Evolutionary conservation across 2,797 vertebrate genomes (phyloP).

Genomic region (Phaenicophaeus curvirostris): DNA sequence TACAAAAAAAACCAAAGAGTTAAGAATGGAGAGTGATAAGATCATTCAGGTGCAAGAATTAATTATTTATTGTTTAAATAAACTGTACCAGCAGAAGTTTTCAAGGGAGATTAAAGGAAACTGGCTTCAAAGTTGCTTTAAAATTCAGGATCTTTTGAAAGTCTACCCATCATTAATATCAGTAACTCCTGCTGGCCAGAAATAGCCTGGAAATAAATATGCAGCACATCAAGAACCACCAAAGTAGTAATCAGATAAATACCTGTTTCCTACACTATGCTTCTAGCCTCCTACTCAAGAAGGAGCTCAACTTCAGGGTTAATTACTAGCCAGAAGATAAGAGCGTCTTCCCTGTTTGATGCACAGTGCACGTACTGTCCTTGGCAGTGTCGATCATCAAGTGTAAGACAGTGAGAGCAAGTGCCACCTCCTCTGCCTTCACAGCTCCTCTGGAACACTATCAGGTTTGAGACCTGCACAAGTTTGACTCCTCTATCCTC

Average conservation of each 20-base stretch:
- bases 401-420: not conserved
- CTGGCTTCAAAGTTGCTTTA: not conserved
- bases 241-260: not conserved
- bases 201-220: not conserved
- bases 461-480: accelerated
- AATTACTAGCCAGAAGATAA: not conserved
- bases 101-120: not conserved
- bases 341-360: not conserved
- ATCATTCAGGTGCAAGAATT: not conserved
- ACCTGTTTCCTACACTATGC: not conserved
- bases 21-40: not conserved
- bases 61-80: not conserved
- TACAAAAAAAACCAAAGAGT: not conserved
- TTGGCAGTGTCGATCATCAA: not conserved
- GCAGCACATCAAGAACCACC: not conserved
- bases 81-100: not conserved
- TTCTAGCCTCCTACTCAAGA: not conserved
- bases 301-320: not conserved
- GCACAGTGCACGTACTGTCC: not conserved
- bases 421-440: not conserved
- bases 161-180: not conserved
- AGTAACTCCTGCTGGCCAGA: not conserved
- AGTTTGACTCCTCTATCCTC: not conserved
- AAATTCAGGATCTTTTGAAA: not conserved
- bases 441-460: not conserved